Base-by-base conservation (phyloP, 2,888 invertebrate genomes). In the Choristoneura rosaceana region DNA sequence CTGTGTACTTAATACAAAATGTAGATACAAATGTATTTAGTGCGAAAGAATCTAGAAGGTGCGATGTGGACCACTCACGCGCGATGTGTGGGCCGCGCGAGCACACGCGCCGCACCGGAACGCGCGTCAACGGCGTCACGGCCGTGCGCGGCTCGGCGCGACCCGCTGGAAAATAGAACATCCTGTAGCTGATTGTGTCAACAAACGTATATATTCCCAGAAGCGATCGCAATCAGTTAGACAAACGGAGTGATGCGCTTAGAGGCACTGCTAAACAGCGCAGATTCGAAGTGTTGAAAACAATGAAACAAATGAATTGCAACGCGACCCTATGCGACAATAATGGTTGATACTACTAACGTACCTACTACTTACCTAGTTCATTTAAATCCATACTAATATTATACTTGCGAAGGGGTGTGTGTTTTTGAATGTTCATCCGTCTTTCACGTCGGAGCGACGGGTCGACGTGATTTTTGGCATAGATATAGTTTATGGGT, bases 11-110 rank as follows among this genome's bases (percentile, higher is more conserved):
- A 12, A 52, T 25, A 25, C 25, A 52, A 52, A 52, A 15, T 25
- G 55, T 25, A 55, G 25, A 55, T 55, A 25, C 1, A 25, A 17
- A 9, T 5, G 34, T 34, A 38, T 0, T 4, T 38, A 38, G 55
- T 55, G 55, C 55, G 12, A 55, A 25, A 55, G 55, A 55, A 25
- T 55, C 55, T 55, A 55, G 4, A 63, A 70, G 95, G 77, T 96
- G 95, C 75, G 97, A 96, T 88, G 96, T 96, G 88, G 97, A 97
- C 74, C 97, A 97, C 85, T 97, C 97, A 80, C 96, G 95, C 85
- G 97, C 96, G 82, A 97, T 93, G 88, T 96, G 96, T 81, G 96
- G 96, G 79, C 96, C 96, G 81, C 96, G 95, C 83, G 95, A 95
- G 88, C 96, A 96, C 80, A 96, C 95, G 82, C 96, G 95, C 81